phyloP scores from a whole-genome alignment of 1,140 invertebrate genomes.

The Zaprionus ghesquierei region DNA sequence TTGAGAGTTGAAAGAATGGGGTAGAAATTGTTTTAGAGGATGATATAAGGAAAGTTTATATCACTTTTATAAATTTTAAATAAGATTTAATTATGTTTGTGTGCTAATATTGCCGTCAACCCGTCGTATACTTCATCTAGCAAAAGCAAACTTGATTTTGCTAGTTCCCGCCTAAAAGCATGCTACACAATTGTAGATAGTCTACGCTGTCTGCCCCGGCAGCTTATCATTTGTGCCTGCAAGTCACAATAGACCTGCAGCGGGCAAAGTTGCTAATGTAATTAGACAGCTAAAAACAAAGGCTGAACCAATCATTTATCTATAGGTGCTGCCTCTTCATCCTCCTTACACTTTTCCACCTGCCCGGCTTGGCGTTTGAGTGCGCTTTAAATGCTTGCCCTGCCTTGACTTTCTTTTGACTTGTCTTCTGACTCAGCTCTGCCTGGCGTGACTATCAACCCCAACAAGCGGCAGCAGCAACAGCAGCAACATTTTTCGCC shows the following conservation, averaged over 20 bases:
- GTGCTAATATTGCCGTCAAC: background rate
- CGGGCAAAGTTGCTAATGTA: background rate
- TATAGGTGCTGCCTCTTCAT: background rate
- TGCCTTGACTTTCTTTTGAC: background rate
- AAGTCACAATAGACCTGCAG: background rate
- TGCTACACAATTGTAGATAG: background rate
- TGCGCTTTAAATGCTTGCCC: background rate
- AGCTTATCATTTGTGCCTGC: background rate
- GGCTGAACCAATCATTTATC: background rate
- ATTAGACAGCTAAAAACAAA: constrained; percentile 1
- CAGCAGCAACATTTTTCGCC: background rate
- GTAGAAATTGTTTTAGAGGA: background rate
- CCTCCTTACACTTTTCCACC: background rate
- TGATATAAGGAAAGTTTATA: background rate
- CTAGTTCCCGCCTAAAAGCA: background rate
- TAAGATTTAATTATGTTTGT: background rate
- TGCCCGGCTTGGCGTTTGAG: background rate
- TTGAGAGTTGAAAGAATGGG: background rate
- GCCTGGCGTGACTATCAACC: background rate
- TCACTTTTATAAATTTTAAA: background rate
- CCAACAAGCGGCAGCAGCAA: background rate
- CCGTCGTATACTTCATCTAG: background rate
- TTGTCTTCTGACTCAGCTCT: background rate
- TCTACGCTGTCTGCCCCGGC: background rate
- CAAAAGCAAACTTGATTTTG: background rate